These are phyloP conservation scores for Augochlora pura DNA, from an alignment of 1,140 invertebrate species.

Conservation along the genomic window DNA sequence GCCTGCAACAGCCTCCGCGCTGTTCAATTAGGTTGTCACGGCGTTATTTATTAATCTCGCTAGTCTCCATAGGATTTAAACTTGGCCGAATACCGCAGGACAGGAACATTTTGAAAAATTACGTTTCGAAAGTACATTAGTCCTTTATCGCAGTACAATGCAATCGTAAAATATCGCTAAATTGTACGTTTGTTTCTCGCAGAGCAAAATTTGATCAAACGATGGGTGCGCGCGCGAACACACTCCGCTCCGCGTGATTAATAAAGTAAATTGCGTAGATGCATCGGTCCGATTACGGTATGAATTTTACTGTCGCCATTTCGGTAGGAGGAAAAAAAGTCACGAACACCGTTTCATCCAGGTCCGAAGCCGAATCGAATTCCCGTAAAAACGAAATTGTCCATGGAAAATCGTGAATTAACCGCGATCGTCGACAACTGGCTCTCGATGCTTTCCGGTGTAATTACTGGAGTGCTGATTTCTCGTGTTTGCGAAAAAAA, in stretches of 20 bases:
- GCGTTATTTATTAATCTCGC: background rate
- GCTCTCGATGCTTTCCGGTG: background rate
- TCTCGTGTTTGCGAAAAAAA: no score
- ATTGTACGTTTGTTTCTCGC: background rate
- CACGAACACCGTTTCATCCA: conserved; percentile 1
- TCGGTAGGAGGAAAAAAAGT: conserved; percentile 2
- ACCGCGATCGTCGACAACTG: background rate
- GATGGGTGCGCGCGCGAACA: background rate
- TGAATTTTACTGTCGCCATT: background rate
- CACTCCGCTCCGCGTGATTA: background rate
- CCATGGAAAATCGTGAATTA: background rate
- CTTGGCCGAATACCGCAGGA: no score
- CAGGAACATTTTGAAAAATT: background rate
- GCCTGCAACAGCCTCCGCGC: no score
- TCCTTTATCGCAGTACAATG: no score
- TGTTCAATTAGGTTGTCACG: background rate
- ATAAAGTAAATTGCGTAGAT: background rate
- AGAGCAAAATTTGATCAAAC: background rate
- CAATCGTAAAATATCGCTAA: no score
- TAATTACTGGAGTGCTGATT: no score
- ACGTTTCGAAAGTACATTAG: background rate
- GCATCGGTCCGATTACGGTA: background rate
- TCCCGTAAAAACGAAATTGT: background rate
- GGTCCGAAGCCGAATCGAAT: background rate
- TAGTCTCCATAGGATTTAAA: no score